phyloP scores from a whole-genome alignment of 2,888 invertebrate genomes.

The Opisthograptis luteolata region DNA sequence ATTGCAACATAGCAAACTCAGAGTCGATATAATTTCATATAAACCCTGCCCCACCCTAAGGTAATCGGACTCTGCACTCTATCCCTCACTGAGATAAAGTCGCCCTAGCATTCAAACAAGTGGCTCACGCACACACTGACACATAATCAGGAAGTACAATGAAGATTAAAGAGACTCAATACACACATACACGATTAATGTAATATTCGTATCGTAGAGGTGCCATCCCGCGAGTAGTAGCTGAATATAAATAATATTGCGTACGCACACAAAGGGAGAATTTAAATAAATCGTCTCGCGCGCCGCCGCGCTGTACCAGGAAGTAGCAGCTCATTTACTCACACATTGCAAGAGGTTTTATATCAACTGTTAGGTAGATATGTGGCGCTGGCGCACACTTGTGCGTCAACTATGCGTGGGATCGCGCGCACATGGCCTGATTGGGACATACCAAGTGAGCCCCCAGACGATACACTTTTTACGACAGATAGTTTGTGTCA shows the following conservation, averaged over 20 bases:
- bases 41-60: slow-evolving; percentile 57
- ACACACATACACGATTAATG: slow-evolving; percentile 73
- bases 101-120: slow-evolving; percentile 83
- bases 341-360: slow-evolving; percentile 62
- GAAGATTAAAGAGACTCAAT: slow-evolving; percentile 79
- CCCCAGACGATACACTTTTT: slow-evolving; percentile 81
- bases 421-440: slow-evolving; percentile 82
- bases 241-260: slow-evolving; percentile 79
- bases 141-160: slow-evolving; percentile 82
- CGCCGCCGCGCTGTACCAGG: slow-evolving; percentile 80
- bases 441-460: slow-evolving; percentile 80
- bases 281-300: slow-evolving; percentile 82
- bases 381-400: slow-evolving; percentile 81
- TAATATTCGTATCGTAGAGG: slow-evolving; percentile 68
- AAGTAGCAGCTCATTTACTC: slow-evolving; percentile 78
- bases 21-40: slow-evolving; percentile 54
- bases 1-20: neutral
- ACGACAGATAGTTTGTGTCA: slow-evolving; percentile 67
- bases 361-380: slow-evolving; percentile 58
- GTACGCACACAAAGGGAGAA: slow-evolving; percentile 76
- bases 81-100: slow-evolving; percentile 82
- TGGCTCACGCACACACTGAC: slow-evolving; percentile 79
- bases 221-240: slow-evolving; percentile 62
- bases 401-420: slow-evolving; percentile 79
- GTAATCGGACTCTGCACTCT: slow-evolving; percentile 83